Evolutionary conservation across 64 coral and sea anemone genomes (phyloP).

Genomic region (Trachythela sp.): DNA sequence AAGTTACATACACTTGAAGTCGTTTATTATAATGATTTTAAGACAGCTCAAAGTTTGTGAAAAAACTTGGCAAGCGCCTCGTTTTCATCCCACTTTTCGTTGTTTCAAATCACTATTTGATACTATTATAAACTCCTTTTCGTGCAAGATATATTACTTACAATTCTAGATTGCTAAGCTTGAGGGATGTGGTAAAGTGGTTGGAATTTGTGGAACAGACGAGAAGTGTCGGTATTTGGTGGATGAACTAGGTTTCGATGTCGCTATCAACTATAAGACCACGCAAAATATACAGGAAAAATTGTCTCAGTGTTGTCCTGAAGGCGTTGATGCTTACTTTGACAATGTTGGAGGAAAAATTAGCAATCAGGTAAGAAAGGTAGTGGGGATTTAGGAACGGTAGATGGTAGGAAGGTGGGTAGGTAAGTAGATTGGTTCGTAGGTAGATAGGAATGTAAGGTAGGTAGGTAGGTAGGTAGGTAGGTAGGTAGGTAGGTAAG

Average conservation of each 20-base stretch:
- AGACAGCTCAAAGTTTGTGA: too few relatives aligned
- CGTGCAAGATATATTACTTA: neutral
- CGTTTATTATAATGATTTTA: too few relatives aligned
- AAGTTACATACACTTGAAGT: too few relatives aligned
- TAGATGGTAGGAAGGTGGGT: too few relatives aligned
- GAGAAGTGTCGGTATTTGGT: conserved; percentile 69
- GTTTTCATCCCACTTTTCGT: too few relatives aligned
- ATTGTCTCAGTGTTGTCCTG: conserved; percentile 40
- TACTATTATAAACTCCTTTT: too few relatives aligned
- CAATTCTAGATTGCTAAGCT: conserved; percentile 69
- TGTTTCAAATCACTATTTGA: neutral
- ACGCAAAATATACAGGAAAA: conserved; percentile 39
- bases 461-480: too few relatives aligned
- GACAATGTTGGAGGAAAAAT: conserved; percentile 89
- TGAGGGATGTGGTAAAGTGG: conserved; percentile 68
- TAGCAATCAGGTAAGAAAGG: conserved; percentile 55
- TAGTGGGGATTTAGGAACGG: neutral
- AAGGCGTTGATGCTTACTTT: conserved; percentile 86
- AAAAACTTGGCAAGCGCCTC: too few relatives aligned
- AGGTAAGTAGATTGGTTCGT: too few relatives aligned
- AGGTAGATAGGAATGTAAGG: too few relatives aligned
- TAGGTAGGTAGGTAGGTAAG: too few relatives aligned
- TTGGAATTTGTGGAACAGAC: conserved; percentile 92
- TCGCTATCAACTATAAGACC: conserved; percentile 84
- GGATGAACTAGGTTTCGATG: conserved; percentile 79